These are phyloP conservation scores for Beroe ovata DNA, from an alignment of 37 sponge, comb jelly and placozoan species.

Conservation along the genomic window DNA sequence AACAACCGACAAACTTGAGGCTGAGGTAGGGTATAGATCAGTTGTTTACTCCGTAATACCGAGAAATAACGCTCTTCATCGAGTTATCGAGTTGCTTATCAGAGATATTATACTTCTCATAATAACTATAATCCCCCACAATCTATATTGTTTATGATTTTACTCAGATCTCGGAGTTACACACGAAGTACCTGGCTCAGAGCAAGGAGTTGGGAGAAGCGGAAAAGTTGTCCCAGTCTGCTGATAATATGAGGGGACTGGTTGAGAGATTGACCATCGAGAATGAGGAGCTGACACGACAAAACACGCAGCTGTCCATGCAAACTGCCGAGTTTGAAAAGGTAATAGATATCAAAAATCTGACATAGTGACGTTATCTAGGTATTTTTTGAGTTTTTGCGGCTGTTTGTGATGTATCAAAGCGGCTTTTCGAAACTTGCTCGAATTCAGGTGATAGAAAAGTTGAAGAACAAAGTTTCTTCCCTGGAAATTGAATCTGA, in stretches of 20 bases:
- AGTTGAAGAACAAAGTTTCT: slow-evolving; percentile 59
- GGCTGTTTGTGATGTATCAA: too few relatives aligned
- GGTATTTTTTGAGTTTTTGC: too few relatives aligned
- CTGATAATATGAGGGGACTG: slow-evolving; percentile 11
- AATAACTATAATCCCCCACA: background rate
- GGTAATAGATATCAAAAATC: too few relatives aligned
- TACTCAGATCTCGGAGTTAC: slow-evolving; percentile 46
- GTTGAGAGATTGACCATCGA: slow-evolving; percentile 43
- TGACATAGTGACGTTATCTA: too few relatives aligned
- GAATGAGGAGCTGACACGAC: slow-evolving; percentile 27
- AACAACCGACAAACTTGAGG: slow-evolving; percentile 51
- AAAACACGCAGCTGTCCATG: slow-evolving; percentile 28
- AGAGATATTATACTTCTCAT: background rate
- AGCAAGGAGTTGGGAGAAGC: slow-evolving; percentile 38
- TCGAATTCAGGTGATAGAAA: slow-evolving; percentile 58
- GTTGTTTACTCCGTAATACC: too few relatives aligned
- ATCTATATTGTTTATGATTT: background rate
- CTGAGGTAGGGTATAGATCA: slow-evolving; percentile 38
- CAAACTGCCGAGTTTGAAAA: slow-evolving; percentile 37
- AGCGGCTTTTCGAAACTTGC: too few relatives aligned
- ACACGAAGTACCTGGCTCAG: slow-evolving; percentile 60
- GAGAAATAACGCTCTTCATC: too few relatives aligned
- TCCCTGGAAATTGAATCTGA: slow-evolving; percentile 53
- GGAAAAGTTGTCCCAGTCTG: slow-evolving; percentile 25
- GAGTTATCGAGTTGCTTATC: too few relatives aligned